Conservation (phyloP, 2,113 vertebrate species). For the Lota lota region DNA sequence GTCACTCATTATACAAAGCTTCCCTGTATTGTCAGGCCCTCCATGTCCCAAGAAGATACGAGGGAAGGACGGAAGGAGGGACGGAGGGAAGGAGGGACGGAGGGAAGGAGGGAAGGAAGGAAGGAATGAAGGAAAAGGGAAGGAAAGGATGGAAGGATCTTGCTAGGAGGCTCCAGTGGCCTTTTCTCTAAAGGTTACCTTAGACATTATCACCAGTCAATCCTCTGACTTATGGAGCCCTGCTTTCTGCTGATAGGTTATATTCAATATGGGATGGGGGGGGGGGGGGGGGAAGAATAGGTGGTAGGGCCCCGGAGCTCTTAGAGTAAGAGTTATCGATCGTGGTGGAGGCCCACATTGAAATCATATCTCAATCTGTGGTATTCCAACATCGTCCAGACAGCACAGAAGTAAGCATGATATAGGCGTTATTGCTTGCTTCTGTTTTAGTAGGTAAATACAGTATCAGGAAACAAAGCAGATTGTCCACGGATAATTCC, state of each 20-base stretch:
- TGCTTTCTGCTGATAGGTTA: slow-evolving; percentile 21
- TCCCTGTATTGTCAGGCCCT: slow-evolving; percentile 42
- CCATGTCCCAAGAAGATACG: slow-evolving; percentile 15
- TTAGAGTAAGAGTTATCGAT: slow-evolving; percentile 36
- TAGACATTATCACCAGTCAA: slow-evolving; percentile 29
- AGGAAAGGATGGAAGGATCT: slow-evolving; percentile 32
- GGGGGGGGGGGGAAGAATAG: neutral
- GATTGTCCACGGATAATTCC: too few species aligned
- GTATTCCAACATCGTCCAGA: slow-evolving; percentile 2
- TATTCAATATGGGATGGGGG: slow-evolving; percentile 37
- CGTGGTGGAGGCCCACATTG: neutral
- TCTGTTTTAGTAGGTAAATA: too few species aligned
- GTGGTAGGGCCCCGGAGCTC: slow-evolving; percentile 13
- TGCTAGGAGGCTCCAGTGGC: slow-evolving; percentile 51
- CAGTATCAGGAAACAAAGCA: too few species aligned
- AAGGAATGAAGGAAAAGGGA: too few species aligned
- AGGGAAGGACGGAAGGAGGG: too few species aligned
- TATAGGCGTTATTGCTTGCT: too few species aligned
- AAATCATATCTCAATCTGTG: slow-evolving; percentile 7
- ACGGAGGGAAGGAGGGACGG: neutral
- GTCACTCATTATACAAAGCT: slow-evolving; percentile 39
- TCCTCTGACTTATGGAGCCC: slow-evolving; percentile 28
- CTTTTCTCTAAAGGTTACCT: slow-evolving; percentile 62
- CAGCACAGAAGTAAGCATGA: too few species aligned
- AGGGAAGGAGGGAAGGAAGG: too few species aligned